A percentile compares a stretch with the other conserved stretches of the same genome.
phyloP scores from a whole-genome alignment of 2,888 invertebrate species.

The Venusia cambrica region DNA sequence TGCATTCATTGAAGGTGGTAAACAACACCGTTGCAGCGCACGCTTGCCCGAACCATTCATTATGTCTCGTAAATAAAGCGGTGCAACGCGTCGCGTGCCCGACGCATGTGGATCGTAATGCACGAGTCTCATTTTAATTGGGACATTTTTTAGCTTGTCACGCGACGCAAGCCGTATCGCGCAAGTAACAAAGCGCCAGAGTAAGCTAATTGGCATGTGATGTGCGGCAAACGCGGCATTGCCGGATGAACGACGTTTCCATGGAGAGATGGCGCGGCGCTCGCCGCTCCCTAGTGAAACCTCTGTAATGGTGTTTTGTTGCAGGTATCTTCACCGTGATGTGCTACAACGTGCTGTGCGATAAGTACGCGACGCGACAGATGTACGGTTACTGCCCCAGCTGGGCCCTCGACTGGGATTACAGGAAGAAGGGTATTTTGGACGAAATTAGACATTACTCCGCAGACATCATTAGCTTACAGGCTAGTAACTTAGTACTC shows the following conservation, averaged over 20 bases:
- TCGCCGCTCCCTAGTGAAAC: conserved; percentile 12
- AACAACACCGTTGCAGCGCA: conserved; percentile 33
- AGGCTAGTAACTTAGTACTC: conserved; percentile 50
- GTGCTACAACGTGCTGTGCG: conserved; percentile 99
- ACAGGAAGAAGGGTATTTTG: conserved; percentile 97
- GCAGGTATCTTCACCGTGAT: conserved; percentile 98
- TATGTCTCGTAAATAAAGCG: conserved; percentile 10
- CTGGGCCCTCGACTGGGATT: conserved; percentile 99
- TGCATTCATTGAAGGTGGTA: conserved; percentile 26
- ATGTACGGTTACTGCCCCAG: conserved; percentile 99
- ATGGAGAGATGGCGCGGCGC: conserved; percentile 32
- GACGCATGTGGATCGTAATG: conserved; percentile 54
- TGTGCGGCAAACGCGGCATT: conserved; percentile 44
- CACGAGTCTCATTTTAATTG: conserved; percentile 56
- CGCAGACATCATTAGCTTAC: conserved; percentile 97
- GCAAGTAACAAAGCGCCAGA: conserved; percentile 40
- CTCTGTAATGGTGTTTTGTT: conserved; percentile 20
- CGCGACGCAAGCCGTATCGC: conserved; percentile 47
- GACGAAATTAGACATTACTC: conserved; percentile 97
- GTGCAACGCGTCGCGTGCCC: conserved; percentile 52
- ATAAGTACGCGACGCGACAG: conserved; percentile 98
- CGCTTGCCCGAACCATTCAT: conserved; percentile 5
- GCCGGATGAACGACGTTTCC: conserved; percentile 42
- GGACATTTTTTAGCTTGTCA: conserved; percentile 58
- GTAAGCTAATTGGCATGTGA: conserved; percentile 51